phyloP scores from a whole-genome alignment of 2,113 vertebrate genomes.

The Phalacrocorax carbo region DNA sequence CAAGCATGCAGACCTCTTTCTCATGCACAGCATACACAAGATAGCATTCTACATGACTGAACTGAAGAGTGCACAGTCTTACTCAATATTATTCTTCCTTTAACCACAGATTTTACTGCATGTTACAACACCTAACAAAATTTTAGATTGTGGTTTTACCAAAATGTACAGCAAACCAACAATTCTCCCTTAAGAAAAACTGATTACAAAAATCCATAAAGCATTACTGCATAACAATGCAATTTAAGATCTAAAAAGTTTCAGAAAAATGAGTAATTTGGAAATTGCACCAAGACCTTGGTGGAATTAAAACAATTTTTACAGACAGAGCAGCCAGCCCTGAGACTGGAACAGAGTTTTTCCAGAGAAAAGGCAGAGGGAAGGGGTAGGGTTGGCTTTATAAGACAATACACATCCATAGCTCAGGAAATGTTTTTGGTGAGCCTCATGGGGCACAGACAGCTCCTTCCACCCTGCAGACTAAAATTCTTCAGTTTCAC shows the following conservation, averaged over 20 bases:
- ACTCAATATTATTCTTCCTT: neutral
- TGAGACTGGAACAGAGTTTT: neutral
- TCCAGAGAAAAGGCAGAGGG: neutral
- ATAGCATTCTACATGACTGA: neutral
- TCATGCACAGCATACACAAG: neutral
- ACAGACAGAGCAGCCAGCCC: neutral
- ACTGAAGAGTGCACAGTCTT: neutral
- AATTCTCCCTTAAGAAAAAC: neutral
- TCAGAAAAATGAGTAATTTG: neutral
- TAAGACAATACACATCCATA: neutral
- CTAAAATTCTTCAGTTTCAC: neutral
- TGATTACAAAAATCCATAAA: neutral
- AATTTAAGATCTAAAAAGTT: neutral
- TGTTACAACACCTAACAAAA: neutral
- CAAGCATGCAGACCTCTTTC: neutral
- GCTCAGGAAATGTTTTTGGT: neutral
- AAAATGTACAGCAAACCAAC: neutral
- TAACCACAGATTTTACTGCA: neutral
- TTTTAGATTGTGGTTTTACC: neutral
- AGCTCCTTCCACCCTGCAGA: neutral
- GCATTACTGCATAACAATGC: neutral
- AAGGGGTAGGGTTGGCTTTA: neutral
- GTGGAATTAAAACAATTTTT: neutral
- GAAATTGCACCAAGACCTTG: neutral
- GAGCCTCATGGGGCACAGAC: neutral